phyloP scores from a whole-genome alignment of 2,797 vertebrate genomes.

The Rhyacichthys aspro region DNA sequence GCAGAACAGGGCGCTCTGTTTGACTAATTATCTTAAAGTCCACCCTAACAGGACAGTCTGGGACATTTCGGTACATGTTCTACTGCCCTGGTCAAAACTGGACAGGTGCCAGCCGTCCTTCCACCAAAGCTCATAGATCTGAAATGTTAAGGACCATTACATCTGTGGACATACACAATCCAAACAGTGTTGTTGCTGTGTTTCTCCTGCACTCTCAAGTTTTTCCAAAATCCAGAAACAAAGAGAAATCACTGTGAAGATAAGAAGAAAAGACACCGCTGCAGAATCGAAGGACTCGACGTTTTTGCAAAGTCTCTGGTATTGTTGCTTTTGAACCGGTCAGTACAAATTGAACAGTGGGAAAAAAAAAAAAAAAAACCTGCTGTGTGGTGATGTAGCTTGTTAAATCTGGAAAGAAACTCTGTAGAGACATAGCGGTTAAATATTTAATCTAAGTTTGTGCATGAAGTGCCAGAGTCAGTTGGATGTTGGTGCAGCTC shows the following conservation, averaged over 20 bases:
- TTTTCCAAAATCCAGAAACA: background rate
- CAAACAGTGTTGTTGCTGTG: background rate
- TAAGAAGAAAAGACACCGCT: conserved; percentile 8
- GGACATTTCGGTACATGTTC: background rate
- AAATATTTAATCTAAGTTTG: conserved; percentile 70
- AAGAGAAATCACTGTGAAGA: conserved; percentile 9
- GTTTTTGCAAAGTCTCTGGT: conserved; percentile 30
- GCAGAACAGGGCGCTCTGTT: background rate
- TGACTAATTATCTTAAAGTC: background rate
- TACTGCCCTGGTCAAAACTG: too few species aligned
- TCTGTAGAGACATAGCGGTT: conserved; percentile 53
- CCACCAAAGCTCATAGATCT: too few species aligned
- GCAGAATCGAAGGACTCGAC: background rate
- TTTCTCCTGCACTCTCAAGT: conserved; percentile 22
- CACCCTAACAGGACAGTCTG: background rate
- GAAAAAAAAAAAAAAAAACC: conserved; percentile 6
- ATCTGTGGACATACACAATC: too few species aligned
- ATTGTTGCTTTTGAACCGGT: conserved; percentile 39
- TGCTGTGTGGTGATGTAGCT: conserved; percentile 51
- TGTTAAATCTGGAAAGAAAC: conserved; percentile 50
- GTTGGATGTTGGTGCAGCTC: conserved; percentile 34
- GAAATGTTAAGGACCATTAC: too few species aligned
- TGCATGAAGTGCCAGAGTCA: conserved; percentile 47
- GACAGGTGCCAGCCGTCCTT: too few species aligned
- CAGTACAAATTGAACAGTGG: conserved; percentile 46